Percentiles rank a stretch among this genome's conserved stretches.
These are phyloP conservation scores for Lates japonicus DNA, from an alignment of 2,797 vertebrate genomes.

Conservation along the genomic window DNA sequence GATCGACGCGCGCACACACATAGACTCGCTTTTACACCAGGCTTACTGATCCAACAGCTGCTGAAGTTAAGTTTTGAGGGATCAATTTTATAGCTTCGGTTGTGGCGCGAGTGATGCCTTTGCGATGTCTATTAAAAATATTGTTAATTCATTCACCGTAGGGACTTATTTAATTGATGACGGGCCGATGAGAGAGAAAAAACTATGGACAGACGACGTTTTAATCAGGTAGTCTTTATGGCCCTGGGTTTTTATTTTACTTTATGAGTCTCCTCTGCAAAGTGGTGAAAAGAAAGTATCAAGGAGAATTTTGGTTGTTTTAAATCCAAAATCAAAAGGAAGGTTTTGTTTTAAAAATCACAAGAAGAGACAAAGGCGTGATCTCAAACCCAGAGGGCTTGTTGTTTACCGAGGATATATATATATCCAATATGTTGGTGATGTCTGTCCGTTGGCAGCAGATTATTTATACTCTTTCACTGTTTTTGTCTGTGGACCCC, in stretches of 20 bases:
- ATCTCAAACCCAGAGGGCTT: neutral
- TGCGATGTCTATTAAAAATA: conserved; percentile 64
- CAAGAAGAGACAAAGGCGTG: conserved; percentile 1
- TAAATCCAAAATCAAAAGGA: neutral
- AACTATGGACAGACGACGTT: conserved; percentile 1
- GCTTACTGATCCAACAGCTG: conserved; percentile 78
- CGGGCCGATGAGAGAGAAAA: conserved; percentile 21
- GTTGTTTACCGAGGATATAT: conserved; percentile 40
- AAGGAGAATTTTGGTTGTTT: neutral
- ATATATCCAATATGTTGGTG: conserved; percentile 50
- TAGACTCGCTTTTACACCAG: conserved; percentile 34
- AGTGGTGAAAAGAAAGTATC: neutral
- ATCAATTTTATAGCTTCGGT: conserved; percentile 82
- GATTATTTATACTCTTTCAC: conserved; percentile 93
- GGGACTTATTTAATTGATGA: conserved; percentile 50
- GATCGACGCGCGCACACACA: conserved; percentile 61
- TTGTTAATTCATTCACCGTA: conserved; percentile 53
- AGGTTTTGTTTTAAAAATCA: neutral
- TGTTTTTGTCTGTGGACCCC: conserved; percentile 87
- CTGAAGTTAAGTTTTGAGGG: conserved; percentile 76
- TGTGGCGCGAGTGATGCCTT: conserved; percentile 52
- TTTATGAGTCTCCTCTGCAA: neutral
- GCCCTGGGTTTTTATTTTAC: neutral
- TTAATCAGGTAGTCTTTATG: neutral
- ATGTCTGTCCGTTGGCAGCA: conserved; percentile 86